Conservation (phyloP, 1,140 invertebrate genomes). For the Branchinecta lynchi region DNA sequence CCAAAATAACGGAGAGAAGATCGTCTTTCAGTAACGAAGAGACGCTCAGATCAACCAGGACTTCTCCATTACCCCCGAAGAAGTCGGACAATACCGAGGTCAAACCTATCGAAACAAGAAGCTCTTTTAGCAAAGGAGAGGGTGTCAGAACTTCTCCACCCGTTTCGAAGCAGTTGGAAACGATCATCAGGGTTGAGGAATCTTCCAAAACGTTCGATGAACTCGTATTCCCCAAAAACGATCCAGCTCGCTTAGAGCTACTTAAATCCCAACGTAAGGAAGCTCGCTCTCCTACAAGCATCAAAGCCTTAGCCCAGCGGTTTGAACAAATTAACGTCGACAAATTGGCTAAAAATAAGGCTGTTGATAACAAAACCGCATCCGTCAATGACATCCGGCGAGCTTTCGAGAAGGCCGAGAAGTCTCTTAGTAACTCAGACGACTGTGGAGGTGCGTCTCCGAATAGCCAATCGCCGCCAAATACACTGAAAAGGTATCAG, state of each 20-base stretch:
- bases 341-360: neutral
- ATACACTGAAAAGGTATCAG: neutral
- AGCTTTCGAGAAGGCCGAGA: conserved; percentile 40
- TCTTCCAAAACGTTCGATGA: neutral
- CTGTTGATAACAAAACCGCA: conserved; percentile 16
- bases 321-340: neutral
- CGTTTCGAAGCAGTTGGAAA: neutral
- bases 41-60: neutral
- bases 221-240: neutral
- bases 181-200: neutral
- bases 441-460: conserved; percentile 21
- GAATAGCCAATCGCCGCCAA: neutral
- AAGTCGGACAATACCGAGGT: neutral
- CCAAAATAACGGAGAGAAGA: neutral
- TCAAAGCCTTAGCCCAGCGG: neutral
- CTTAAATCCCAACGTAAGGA: neutral
- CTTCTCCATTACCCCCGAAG: neutral
- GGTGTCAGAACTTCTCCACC: neutral
- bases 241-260: neutral
- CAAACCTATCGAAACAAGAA: neutral
- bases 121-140: neutral
- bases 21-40: neutral
- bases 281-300: neutral
- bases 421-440: conserved; percentile 22
- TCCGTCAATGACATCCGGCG: conserved; percentile 44